Base-by-base conservation (phyloP, 2,113 vertebrate species). In the Arvicanthis niloticus region DNA sequence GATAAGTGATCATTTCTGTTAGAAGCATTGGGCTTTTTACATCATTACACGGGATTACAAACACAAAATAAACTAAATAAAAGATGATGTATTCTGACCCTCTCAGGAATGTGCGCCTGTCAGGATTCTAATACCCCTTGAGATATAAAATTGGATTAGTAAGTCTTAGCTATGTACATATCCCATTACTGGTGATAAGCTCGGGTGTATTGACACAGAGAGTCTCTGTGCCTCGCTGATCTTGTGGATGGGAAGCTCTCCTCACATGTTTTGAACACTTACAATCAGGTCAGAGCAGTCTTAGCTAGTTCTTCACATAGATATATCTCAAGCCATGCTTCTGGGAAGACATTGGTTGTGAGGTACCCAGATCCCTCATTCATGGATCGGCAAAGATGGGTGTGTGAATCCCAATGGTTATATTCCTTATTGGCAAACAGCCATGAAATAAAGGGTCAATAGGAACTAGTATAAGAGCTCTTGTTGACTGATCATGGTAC, bases 71-170 rank as follows among this genome's bases (percentile, higher is more conserved):
- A 70, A 85, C 58, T 80, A 92, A 94, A 93, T 88, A 76, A 82
- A 91, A 93, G 60, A 87, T 48, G 68, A 78, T 91, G 48, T 68
- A 29, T 86, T 56, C 84, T 94, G 85, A 90, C 68, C 91, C 93
- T 91, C 70, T 73, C 6, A 65, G 96, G 81, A 93, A 58, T 96
- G 67, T 88, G 53, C 56, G 81, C 82, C 72, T 91, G 7, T 84
- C 73, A 70, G 82, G 62, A 73, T 51, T 88, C 95, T 92, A 76
- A 85, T 81, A 92, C 92, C 86, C 65, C 58, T 91, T 21, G 73
- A 68, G 77, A 89, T 37, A 94, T 84, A 94, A 97, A 93, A 93
- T 51, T 89, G 89, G 91, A 95, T 96, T 93, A 94, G 81, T 91
- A 91, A 77, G 58, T 89, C 85, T 96, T 93, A 95, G 88, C 85